Evolutionary conservation across 2,797 vertebrate species (phyloP), one percentile per base, ranked within the genome.

Genomic region (Parotocinclus haroldoi): DNA sequence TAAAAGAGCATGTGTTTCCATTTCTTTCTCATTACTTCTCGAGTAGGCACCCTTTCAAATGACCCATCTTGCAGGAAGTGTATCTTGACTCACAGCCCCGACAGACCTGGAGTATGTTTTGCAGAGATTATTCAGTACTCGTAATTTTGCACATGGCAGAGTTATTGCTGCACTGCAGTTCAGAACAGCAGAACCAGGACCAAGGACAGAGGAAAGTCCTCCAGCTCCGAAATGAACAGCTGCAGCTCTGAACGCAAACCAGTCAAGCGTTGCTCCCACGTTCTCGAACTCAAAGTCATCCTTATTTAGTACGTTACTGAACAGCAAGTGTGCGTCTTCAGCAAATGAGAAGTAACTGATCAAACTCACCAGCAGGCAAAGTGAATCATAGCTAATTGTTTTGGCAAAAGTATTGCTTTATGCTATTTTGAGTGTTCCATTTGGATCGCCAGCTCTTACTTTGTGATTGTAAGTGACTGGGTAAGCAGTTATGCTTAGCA

Each of bases 131-230:
- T 38, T 72, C 52, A 9, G 4, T 51, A 13, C 54, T 66, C 13
- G 7, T 45, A 12, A 45, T 45, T 45, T 16, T 19, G 9, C 48
- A 17, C 38, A 49, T 46, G 7, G 37, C 12, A 27, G 44, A 66
- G 38, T 51, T 51, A 13, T 62, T 57, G 48, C 58, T 62, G 58
- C 63, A 16, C n/a, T 65, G 16, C n/a, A 62, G 58, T 37, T 66
- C 27, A 40, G 51, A 44, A 40, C 51, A 71, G 65, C 16, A 19
- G 63, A 78, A 72, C 76, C 75, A 81, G 77, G 61, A 82, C 82
- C 80, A 81, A 80, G 78, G 80, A 78, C 77, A 78, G 76, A 67
- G 77, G 27, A 71, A 79, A 73, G 39, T 62, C 51, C 72, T 68
- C 40, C 50, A 37, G 36, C 8, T 53, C 44, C 14, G 53, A 66